Evolutionary conservation across 2,113 vertebrate genomes (phyloP).

Genomic region (Phainopepla nitens): DNA sequence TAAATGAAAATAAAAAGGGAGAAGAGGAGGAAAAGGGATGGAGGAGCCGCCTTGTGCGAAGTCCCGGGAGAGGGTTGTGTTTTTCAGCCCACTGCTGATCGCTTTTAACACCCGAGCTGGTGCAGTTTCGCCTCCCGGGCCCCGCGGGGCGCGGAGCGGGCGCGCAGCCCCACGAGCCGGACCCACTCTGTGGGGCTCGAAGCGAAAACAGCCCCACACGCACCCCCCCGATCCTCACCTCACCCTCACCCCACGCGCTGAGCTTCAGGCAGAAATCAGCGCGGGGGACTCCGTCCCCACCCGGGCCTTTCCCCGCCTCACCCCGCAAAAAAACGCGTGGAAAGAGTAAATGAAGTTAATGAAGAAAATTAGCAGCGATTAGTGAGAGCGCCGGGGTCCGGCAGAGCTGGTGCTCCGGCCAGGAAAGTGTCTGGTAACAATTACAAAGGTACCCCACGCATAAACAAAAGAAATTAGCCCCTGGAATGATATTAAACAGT

Average conservation of each 20-base stretch:
- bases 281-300: background rate
- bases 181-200: background rate
- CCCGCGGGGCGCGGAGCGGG: background rate
- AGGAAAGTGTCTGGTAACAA: background rate
- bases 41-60: background rate
- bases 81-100: background rate
- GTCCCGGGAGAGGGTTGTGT: background rate
- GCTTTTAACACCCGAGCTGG: background rate
- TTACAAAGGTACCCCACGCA: background rate
- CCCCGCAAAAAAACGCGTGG: conserved; percentile 51
- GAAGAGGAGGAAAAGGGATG: background rate
- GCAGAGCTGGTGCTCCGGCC: background rate
- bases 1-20: background rate
- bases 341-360: conserved; percentile 78
- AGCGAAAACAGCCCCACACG: accelerated
- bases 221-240: too few relatives aligned
- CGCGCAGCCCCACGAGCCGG: background rate
- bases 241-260: accelerated
- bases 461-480: conserved; percentile 66
- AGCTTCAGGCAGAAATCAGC: background rate
- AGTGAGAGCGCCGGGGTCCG: background rate
- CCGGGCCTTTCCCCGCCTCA: background rate
- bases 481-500: conserved; percentile 48
- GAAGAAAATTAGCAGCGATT: conserved; percentile 76
- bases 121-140: background rate